A percentile compares a stretch with the other conserved stretches of the same genome.
Evolutionary conservation across 2,113 vertebrate genomes (phyloP).

Genomic region (Lepisosteus oculatus): DNA sequence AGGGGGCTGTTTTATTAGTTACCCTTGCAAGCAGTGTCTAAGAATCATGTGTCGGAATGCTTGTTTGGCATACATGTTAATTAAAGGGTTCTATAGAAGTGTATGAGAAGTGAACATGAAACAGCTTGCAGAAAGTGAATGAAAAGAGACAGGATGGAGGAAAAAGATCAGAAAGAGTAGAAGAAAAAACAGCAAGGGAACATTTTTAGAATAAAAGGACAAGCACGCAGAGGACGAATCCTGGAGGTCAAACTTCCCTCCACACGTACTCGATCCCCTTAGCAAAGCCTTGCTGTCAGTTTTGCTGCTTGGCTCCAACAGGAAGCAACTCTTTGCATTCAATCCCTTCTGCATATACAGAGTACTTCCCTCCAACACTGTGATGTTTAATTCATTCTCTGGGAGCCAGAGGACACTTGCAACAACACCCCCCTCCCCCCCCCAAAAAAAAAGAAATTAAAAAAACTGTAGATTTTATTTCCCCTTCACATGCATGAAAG

Average conservation of each 20-base stretch:
- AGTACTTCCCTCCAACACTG: slow-evolving; percentile 24
- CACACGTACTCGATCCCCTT: slow-evolving; percentile 11
- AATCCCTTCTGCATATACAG: slow-evolving; percentile 35
- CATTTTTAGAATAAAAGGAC: slow-evolving; percentile 11
- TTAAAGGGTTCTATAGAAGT: slow-evolving; percentile 9
- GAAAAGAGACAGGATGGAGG: neutral
- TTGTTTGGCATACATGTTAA: slow-evolving; percentile 9
- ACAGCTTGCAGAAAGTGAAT: slow-evolving; percentile 1
- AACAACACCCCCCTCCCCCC: slow-evolving; percentile 11
- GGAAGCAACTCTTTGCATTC: slow-evolving; percentile 31
- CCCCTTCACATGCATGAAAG: slow-evolving; percentile 24
- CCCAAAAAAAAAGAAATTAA: neutral
- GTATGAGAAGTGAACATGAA: slow-evolving; percentile 10
- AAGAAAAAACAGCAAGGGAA: slow-evolving; percentile 17
- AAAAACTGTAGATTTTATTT: slow-evolving; percentile 31
- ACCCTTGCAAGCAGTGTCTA: neutral
- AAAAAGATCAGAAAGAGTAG: slow-evolving; percentile 12
- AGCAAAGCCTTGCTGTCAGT: slow-evolving; percentile 14
- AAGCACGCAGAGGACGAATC: slow-evolving; percentile 21
- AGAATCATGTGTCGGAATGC: neutral
- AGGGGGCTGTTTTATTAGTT: too few relatives aligned
- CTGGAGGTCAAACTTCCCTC: slow-evolving; percentile 27
- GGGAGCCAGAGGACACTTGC: slow-evolving; percentile 31
- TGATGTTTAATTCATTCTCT: slow-evolving; percentile 39
- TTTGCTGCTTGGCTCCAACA: neutral